Evolutionary conservation across 1,140 invertebrate species (phyloP).

Genomic region (Prorops nasuta): DNA sequence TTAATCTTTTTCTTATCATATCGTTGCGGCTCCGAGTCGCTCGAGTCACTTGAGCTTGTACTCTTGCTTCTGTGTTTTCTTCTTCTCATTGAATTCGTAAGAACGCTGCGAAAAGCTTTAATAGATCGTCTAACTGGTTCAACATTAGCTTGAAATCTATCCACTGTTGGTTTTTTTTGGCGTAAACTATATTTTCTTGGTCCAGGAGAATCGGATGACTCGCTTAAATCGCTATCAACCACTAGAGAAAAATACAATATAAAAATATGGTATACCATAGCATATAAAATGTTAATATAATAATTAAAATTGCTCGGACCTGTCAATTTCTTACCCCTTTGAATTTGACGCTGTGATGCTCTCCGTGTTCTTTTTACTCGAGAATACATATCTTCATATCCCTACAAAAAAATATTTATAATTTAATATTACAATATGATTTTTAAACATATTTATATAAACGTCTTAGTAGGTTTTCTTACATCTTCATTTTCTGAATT

Average conservation of each 20-base stretch:
- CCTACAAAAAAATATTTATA: conserved; percentile 38
- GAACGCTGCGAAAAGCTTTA: conserved; percentile 47
- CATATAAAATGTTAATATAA: background rate
- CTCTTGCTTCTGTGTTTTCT: conserved; percentile 49
- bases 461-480: conserved; percentile 7
- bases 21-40: conserved; percentile 50
- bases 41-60: conserved; percentile 49
- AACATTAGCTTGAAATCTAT: conserved; percentile 57
- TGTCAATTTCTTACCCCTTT: conserved; percentile 44
- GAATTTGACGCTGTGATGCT: conserved; percentile 47
- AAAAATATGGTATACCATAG: conserved; percentile 1
- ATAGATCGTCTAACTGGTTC: conserved; percentile 51
- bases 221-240: conserved; percentile 50
- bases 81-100: conserved; percentile 50
- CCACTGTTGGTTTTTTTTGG: conserved; percentile 56
- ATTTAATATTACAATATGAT: background rate
- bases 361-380: conserved; percentile 61
- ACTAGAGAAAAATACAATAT: conserved; percentile 17
- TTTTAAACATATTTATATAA: conserved; percentile 1
- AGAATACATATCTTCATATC: conserved; percentile 64
- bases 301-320: conserved; percentile 20
- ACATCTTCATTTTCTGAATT: conserved; percentile 52
- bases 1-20: conserved; percentile 55
- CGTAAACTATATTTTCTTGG: conserved; percentile 56
- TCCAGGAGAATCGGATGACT: conserved; percentile 50